Conservation (phyloP, 2,888 invertebrate species). For the Oxyteleia sp. region DNA sequence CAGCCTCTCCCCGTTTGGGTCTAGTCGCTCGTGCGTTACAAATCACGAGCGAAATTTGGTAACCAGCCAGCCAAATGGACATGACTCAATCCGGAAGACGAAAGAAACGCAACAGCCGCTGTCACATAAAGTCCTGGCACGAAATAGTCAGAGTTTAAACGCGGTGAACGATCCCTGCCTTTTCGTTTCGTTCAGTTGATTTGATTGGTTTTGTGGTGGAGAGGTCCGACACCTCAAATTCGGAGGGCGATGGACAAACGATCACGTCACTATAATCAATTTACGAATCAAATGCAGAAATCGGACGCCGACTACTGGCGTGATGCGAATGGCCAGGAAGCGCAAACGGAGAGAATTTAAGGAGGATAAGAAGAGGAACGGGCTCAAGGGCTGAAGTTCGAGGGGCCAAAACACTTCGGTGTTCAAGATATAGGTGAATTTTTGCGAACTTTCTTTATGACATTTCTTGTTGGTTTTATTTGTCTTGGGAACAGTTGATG, state of each 20-base stretch:
- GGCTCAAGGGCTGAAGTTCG: not conserved
- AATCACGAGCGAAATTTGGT: no score
- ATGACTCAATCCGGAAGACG: conserved; percentile 14
- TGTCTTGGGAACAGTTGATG: no score
- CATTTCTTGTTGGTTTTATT: no score
- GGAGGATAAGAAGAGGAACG: conserved; percentile 8
- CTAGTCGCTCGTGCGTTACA: no score
- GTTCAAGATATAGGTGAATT: not conserved
- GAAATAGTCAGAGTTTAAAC: no score
- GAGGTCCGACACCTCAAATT: not conserved
- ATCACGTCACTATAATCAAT: conserved; percentile 19
- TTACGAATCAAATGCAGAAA: conserved; percentile 28
- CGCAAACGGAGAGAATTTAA: conserved; percentile 25
- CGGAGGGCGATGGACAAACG: not conserved
- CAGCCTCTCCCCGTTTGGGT: no score
- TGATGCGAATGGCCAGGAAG: conserved; percentile 34
- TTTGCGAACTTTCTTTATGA: no score
- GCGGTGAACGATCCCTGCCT: no score
- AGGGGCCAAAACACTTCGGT: conserved; percentile 1
- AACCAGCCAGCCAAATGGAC: no score
- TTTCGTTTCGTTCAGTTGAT: conserved; percentile 11
- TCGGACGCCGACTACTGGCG: not conserved
- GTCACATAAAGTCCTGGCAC: not conserved
- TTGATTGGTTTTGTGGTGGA: conserved; percentile 1
- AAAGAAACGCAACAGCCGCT: conserved; percentile 13